Evolutionary conservation across 2,888 invertebrate species (phyloP).

Genomic region (Biston stratarius): DNA sequence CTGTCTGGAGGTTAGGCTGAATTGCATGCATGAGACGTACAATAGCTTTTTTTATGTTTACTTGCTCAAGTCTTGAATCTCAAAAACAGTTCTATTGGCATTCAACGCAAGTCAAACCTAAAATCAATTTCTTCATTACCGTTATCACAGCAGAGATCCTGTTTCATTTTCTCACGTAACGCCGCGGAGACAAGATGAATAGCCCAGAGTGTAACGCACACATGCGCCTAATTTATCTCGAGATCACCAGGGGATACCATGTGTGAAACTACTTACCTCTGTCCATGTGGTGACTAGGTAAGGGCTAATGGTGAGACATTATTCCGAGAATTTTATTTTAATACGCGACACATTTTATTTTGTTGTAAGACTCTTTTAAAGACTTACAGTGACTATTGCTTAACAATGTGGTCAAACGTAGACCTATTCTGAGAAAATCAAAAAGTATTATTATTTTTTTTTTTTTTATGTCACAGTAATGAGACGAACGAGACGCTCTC

Average conservation of each 20-base stretch:
- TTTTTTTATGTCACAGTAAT: too few species aligned
- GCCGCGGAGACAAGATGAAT: constrained; percentile 51
- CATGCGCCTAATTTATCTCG: constrained; percentile 75
- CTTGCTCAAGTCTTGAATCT: too few species aligned
- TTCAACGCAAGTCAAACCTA: too few species aligned
- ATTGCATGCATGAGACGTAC: too few species aligned
- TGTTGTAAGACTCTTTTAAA: not conserved
- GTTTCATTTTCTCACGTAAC: constrained; percentile 75
- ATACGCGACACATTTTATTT: not conserved
- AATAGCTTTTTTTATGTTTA: too few species aligned
- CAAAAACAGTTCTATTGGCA: too few species aligned
- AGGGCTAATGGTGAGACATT: constrained; percentile 31
- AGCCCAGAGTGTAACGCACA: constrained; percentile 53
- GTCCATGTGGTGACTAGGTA: constrained; percentile 55
- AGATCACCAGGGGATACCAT: constrained; percentile 47
- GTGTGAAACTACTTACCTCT: constrained; percentile 48
- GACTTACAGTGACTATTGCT: too few species aligned
- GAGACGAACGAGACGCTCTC: too few species aligned
- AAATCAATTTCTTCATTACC: constrained; percentile 49
- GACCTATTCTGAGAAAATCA: too few species aligned
- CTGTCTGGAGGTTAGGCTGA: too few species aligned
- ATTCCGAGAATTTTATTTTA: constrained; percentile 12
- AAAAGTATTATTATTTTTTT: too few species aligned
- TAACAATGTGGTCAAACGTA: too few species aligned
- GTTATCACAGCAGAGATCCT: constrained; percentile 54